Base-by-base conservation (phyloP, 1,140 invertebrate genomes). In the Cydia fagiglandana region DNA sequence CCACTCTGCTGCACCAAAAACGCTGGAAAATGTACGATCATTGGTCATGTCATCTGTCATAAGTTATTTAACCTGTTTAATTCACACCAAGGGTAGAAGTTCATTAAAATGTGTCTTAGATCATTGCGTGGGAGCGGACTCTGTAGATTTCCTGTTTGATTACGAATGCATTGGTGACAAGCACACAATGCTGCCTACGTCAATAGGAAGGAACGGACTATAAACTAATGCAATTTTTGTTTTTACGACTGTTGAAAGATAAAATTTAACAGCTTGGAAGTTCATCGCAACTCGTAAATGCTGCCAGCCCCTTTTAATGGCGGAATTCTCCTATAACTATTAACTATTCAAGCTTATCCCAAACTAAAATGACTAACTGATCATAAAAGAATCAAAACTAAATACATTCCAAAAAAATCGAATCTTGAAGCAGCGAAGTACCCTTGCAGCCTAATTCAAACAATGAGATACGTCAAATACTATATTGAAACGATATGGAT, bases 71-170 rank as follows among this genome's bases (percentile, higher is more conserved):
- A 3, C 5, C 4, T 34, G 4, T 34, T 6, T 34, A 34, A 34
- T 34, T 34, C 34, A 34, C 4, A 34, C 34, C 34, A 4, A 34
- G 38, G 38, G 9, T 41, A 41, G 38, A 41, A 41, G 1, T 41
- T 41, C 38, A 10, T 41, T 41, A 9, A 9, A 9, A 41, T 9
- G 1, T 7, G 7, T 41, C 38, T 41, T 41, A 41, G 38, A 41
- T 10, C 38, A 41, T 20, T 30, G 64, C 13, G 64, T 34, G 30
- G 28, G 64, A 38, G 64, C 30, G 5, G 34, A 41, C n/a, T 38
- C 34, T 41, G n/a, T 70, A 70, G 66, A 70, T 78, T 88, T 86
- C 82, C 84, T 85, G 83, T 75, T 83, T 80, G 76, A 81, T 78
- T 77, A 77, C 77, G 77, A 73, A 78, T 75, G 61, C 61, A 30